Conservation (phyloP, 2,113 vertebrate genomes). For the Nestor notabilis region DNA sequence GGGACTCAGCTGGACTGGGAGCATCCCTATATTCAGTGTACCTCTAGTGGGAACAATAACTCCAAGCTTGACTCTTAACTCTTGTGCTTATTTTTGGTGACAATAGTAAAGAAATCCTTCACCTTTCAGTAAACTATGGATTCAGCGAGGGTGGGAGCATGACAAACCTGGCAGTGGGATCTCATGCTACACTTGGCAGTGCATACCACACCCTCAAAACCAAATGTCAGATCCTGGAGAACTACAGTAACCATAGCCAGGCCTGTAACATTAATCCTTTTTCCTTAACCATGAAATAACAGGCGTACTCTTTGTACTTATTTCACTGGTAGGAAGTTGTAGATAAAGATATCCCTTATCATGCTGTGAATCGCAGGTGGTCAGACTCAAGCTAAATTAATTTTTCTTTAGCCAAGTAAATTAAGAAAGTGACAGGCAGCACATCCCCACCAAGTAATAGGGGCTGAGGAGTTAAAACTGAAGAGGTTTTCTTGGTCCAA, state of each 20-base stretch:
- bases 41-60: not conserved
- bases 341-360: not conserved
- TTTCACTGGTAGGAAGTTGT: not conserved
- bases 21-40: accelerated
- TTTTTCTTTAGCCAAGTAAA: not conserved
- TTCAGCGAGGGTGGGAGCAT: not conserved
- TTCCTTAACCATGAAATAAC: not conserved
- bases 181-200: not conserved
- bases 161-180: not conserved
- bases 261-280: not conserved
- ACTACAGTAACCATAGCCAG: not conserved
- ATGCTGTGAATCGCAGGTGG: not conserved
- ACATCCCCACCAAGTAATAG: not conserved
- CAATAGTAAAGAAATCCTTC: not conserved
- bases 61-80: not conserved
- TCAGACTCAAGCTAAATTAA: not conserved
- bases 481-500: not conserved
- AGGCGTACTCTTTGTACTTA: not conserved
- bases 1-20: not conserved
- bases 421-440: not conserved
- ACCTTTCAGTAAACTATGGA: not conserved
- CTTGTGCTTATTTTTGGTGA: not conserved
- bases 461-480: not conserved
- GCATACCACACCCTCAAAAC: not conserved
- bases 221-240: not conserved